Evolutionary conservation across 2,888 invertebrate species (phyloP), one percentile per base, ranked within the genome.

Genomic region (Criorhina ranunculi): DNA sequence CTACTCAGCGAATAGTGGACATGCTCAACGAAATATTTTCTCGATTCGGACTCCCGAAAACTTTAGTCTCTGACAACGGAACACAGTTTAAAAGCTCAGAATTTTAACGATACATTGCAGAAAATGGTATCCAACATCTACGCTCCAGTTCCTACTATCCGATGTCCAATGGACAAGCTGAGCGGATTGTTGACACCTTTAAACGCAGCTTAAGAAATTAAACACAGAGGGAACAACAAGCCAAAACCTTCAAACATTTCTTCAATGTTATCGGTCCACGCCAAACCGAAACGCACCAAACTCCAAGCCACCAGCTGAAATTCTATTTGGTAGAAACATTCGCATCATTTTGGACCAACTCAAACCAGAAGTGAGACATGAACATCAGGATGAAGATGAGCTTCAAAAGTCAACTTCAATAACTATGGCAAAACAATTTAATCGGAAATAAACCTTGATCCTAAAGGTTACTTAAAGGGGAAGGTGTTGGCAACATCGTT

Each of bases 141-240:
- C 60, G 70, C 11, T 37, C 37, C 55, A 42, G 53, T 15, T 35
- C 59, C 1, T 85, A 62, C 35, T 57, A 86, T 51, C 81, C 80
- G 6, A 44, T 49, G 35, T 87, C 87, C 29, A 88, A 88, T 70
- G 86, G 87, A 6, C 87, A 87, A 76, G 88, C 86, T 0, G 87
- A 88, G 46, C 76, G 80, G 24, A 87, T 87, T 51, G 86, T 87
- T 1, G 81, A 87, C 40, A 87, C 87, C 5, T 76, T 87, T 7
- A 87, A 87, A 69, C 70, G 80, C 19, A 81, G 8, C 69, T 87
- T n/a, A 19, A 33, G 33, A 87, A 87, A 55, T 67, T 80, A 42
- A 85, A 73, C 40, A 57, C 19, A 59, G 86, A 55, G n/a, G n/a
- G n/a, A n/a, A n/a, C n/a, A n/a, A n/a, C n/a, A n/a, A 51, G 9